Base-by-base conservation (phyloP, 2,113 vertebrate species). In the Nothoprocta pentlandii region DNA sequence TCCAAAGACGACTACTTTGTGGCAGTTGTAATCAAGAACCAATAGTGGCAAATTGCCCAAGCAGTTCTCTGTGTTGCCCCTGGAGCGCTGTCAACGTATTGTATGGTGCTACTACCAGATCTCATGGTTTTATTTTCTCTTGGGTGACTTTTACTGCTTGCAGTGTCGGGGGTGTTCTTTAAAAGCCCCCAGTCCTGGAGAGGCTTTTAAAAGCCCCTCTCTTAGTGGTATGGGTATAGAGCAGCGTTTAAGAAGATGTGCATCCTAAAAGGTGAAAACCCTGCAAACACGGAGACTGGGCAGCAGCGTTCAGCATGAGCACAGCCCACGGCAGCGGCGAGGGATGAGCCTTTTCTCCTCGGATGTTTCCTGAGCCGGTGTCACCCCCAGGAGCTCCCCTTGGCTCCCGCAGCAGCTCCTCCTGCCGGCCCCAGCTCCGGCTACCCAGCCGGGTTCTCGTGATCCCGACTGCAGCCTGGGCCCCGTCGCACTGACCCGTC, bases 211-310 rank as follows among this genome's bases (percentile, higher is more conserved):
- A 21, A n/a, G 16, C 16, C 9, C 2, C 1, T 17, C 21, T 51
- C 39, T 73, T 59, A 28, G 44, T 32, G 49, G 9, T 17, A 23
- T 26, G 21, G 39, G 39, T 30, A 30, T 0, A 2, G 34, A 82
- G 25, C 30, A 26, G 34, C 56, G 41, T 10, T 12, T 75, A 59
- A 49, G 25, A 77, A 32, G 46, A 36, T 22, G 4, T 20, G 17
- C 7, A 47, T 47, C 13, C 62, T 36, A 6, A 59, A 71, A 79
- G 14, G 25, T 54, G 22, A 54, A 54, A 25, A 54, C 21, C 25
- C 53, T 85, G 63, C n/a, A 77, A 20, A 7, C 6, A 10, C 15
- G 0, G 0, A 44, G 39, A 19, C 54, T 0, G 1, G 6, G 21
- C 16, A 66, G 56, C 6, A 63, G 7, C n/a, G 7, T 0, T 36